Evolutionary conservation across 2,797 vertebrate genomes (phyloP), one percentile per base, ranked within the genome.

Genomic region (Molossus alvarezi): DNA sequence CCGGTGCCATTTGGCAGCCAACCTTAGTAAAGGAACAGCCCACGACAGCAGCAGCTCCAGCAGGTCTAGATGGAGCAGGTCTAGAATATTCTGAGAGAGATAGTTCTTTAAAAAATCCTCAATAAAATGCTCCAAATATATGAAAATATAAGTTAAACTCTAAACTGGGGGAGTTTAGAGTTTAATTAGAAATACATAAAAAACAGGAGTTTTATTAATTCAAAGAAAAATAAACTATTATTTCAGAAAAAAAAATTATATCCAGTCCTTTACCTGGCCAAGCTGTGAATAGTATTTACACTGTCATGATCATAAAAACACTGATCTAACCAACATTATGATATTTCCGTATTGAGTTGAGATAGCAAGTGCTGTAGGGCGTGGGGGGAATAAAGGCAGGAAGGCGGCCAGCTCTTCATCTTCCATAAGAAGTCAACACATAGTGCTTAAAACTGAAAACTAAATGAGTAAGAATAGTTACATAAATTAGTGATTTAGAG

Each of bases 171-270:
- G 0, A 67, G n/a, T 69, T 73, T 57, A 57, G 9, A 67, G 51
- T 62, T 88, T 48, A 73, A 90, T 89, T 51, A 89, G 18, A 82
- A 93, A 62, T 58, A 45, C 33, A 88, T 13, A 73, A 60, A 67
- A 91, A 87, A 80, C 7, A 88, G 20, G 7, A 81, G 21, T 91
- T 1, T 51, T 81, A 58, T 62, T 94, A 71, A 92, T 94, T 67
- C 65, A 58, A 91, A 93, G 53, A 86, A 93, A 95, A 89, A 84
- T 17, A 92, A 75, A 57, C 17, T 27, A 29, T 79, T 55, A 20
- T 75, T 86, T 29, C 62, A 86, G 53, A 91, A 95, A 87, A 48
- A 92, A 96, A 82, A 90, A 6, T 3, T 55, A 79, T 71, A 57
- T 5, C 17, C 18, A n/a, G 18, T 13, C 48, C 62, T 96, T 93